Conservation (phyloP, 2,797 vertebrate species). For the Poliocrania exsul region DNA sequence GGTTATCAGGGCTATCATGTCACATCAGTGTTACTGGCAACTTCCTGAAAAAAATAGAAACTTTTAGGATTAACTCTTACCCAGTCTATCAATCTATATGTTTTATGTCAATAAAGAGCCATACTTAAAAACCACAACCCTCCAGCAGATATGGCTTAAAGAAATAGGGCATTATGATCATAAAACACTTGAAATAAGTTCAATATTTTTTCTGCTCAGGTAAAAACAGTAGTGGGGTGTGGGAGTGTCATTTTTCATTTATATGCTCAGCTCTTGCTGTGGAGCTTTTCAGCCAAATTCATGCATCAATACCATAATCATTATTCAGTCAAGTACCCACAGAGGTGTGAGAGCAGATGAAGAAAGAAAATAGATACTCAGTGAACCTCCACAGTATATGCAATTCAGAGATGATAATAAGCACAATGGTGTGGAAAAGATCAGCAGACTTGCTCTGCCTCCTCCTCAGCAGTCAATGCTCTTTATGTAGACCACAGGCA, state of each 20-base stretch:
- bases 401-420: not conserved
- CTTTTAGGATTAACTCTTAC: not conserved
- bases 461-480: not conserved
- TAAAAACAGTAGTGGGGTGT: not conserved
- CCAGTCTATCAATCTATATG: not conserved
- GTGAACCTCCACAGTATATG: not conserved
- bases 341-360: not conserved
- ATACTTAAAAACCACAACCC: not conserved
- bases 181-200: not conserved
- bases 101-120: not conserved
- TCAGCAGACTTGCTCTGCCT: not conserved
- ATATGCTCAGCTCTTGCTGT: not conserved
- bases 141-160: not conserved
- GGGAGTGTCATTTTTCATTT: not conserved
- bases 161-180: not conserved
- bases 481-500: not conserved
- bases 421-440: not conserved
- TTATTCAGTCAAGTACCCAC: not conserved
- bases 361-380: not conserved
- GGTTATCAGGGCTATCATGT: too few species aligned
- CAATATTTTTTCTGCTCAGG: not conserved
- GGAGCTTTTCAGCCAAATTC: not conserved
- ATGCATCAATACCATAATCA: not conserved
- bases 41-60: not conserved
- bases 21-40: not conserved